Conservation (phyloP, 2,888 invertebrate species). For the Drosophila helvetica region DNA sequence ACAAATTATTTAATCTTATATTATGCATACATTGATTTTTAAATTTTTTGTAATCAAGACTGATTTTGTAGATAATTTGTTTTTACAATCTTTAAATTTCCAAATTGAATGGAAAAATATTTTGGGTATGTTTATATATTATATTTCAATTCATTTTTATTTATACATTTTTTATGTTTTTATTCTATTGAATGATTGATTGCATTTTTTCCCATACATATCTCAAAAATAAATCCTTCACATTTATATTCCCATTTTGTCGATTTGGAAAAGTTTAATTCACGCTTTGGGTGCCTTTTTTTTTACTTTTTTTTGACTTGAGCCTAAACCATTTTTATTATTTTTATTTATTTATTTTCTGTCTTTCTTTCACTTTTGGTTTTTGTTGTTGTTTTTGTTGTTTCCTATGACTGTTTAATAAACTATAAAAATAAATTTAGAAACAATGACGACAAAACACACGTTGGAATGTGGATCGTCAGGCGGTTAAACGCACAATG, state of each 20-base stretch:
- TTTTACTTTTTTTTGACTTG: not conserved
- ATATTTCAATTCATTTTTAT: no score
- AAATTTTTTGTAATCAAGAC: no score
- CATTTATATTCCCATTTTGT: not conserved
- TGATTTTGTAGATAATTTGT: no score
- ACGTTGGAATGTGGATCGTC: slow-evolving; percentile 73
- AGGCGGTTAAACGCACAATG: slow-evolving; percentile 68
- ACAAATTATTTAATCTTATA: no score
- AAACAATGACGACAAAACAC: slow-evolving; percentile 77
- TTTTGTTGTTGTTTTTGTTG: slow-evolving; percentile 19
- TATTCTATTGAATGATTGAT: no score
- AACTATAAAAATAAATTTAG: slow-evolving; percentile 79
- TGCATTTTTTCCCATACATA: not conserved
- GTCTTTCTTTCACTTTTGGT: slow-evolving; percentile 13
- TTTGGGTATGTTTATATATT: no score
- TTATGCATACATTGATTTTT: no score
- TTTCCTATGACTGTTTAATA: slow-evolving; percentile 72
- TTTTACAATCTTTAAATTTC: no score
- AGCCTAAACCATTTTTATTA: not conserved
- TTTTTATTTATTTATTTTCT: slow-evolving; percentile 24
- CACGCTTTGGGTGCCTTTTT: not conserved
- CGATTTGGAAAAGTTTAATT: not conserved
- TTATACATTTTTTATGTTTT: no score
- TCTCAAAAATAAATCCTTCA: not conserved
- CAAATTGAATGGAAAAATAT: no score